Percentiles rank a stretch among this genome's conserved stretches.
Evolutionary conservation across 2,888 invertebrate genomes (phyloP).

Genomic region (Leptogaster cylindrica): DNA sequence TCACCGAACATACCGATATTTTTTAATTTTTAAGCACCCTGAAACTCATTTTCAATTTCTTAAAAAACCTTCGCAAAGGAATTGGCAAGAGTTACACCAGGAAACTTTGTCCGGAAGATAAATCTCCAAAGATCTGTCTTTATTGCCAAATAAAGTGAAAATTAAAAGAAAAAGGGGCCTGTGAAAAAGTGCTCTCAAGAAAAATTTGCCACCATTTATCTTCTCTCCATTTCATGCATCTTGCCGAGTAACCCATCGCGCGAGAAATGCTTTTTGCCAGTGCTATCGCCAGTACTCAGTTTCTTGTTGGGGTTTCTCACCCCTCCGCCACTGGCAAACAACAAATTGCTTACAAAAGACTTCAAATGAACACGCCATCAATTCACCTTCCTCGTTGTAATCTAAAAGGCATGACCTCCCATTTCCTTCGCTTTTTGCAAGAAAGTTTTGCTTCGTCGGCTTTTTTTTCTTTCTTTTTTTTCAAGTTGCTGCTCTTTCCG

Average conservation of each 20-base stretch:
- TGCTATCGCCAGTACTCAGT: conserved; percentile 14
- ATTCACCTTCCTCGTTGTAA: conserved; percentile 41
- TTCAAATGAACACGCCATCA: conserved; percentile 47
- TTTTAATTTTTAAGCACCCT: too few species aligned
- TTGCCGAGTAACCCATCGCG: background rate
- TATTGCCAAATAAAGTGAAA: conserved; percentile 40
- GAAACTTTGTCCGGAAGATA: conserved; percentile 10
- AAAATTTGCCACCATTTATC: conserved; percentile 44
- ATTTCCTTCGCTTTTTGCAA: conserved; percentile 39
- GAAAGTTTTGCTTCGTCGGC: conserved; percentile 38
- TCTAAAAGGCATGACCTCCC: conserved; percentile 44
- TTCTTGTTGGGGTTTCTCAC: conserved; percentile 35
- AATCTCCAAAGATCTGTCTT: conserved; percentile 34
- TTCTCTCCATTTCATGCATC: conserved; percentile 36
- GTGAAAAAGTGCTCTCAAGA: conserved; percentile 27
- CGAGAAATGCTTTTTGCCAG: too few species aligned
- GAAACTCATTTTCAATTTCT: too few species aligned
- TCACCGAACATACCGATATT: too few species aligned
- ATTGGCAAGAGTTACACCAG: too few species aligned
- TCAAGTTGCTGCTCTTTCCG: background rate
- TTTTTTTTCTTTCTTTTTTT: conserved; percentile 26
- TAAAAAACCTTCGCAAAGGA: too few species aligned
- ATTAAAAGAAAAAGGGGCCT: conserved; percentile 27
- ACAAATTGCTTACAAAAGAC: conserved; percentile 47
- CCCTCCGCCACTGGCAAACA: conserved; percentile 15